Base-by-base conservation (phyloP, 2,888 invertebrate genomes). In the Deilephila elpenor region DNA sequence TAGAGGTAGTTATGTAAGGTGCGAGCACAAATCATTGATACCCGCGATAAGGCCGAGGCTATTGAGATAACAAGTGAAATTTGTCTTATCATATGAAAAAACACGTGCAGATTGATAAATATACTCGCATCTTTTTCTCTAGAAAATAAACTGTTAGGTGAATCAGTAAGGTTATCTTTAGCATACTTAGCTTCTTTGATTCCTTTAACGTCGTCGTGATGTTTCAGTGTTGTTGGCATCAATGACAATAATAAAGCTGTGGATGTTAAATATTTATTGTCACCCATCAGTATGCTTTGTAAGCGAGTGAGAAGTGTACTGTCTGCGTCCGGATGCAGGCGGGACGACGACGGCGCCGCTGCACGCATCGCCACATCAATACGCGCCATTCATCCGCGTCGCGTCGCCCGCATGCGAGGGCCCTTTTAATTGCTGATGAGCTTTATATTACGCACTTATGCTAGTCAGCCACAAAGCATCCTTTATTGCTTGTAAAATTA, bases 391-490 rank as follows among this genome's bases (percentile, higher is more conserved):
- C 86, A 89, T 86, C 82, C 82, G 76, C 72, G 71, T 71, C 75
- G 76, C 70, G 71, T 75, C 78, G 82, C 80, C 91, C 92, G 91
- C 89, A 89, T 78, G 74, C 74, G 25, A 67, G 51, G 67, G 67
- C 83, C 83, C 83, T 83, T 84, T 88, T 89, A 88, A 90, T 90
- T 88, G 79, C 80, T 81, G 82, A 87, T 86, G 80, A 79, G 80
- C 83, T 84, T 88, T 85, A 84, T 83, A 87, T 86, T 67, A 51
- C 44, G 67, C 80, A 83, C 83, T 76, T 74, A 75, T 82, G 78
- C 82, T 82, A 84, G 80, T 67, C 77, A 76, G 76, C 74, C 78
- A 79, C 76, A 74, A 59, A 67, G 67, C 51, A 67, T 67, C 67
- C 67, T 67, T 67, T 51, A 67, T 51, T 44, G 67, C 44, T 20